Evolutionary conservation across 1,140 invertebrate genomes (phyloP).

Genomic region (Pectinophora gossypiella): DNA sequence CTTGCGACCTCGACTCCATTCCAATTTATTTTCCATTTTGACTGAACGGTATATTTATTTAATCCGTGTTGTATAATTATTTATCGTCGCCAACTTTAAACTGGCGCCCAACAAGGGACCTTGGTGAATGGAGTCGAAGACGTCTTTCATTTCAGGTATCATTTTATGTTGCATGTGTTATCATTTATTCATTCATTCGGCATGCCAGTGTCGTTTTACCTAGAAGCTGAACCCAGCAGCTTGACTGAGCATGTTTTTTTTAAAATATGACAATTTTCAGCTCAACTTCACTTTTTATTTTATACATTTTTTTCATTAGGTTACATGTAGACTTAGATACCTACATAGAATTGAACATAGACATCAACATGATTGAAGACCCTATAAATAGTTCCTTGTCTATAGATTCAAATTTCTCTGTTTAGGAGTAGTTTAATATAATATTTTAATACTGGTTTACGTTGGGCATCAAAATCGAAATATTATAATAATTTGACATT

Average conservation of each 20-base stretch:
- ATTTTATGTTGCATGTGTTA: conserved; percentile 58
- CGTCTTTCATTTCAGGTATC: conserved; percentile 32
- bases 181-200: conserved; percentile 38
- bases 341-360: no score
- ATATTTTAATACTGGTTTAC: no score
- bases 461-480: no score
- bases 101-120: background rate
- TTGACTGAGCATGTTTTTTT: conserved; percentile 3
- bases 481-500: background rate
- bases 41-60: background rate
- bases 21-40: no score
- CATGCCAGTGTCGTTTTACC: conserved; percentile 23
- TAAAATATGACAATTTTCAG: no score
- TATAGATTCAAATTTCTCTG: no score
- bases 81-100: background rate
- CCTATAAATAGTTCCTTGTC: no score
- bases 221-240: background rate
- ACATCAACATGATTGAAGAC: no score
- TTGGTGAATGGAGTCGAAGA: conserved; percentile 10
- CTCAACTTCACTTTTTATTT: no score
- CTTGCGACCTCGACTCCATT: conserved; percentile 43
- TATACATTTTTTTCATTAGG: no score
- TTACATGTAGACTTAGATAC: no score
- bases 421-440: no score
- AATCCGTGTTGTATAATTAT: background rate